Conservation (phyloP, 2,888 invertebrate genomes). For the Synergus umbraculus region DNA sequence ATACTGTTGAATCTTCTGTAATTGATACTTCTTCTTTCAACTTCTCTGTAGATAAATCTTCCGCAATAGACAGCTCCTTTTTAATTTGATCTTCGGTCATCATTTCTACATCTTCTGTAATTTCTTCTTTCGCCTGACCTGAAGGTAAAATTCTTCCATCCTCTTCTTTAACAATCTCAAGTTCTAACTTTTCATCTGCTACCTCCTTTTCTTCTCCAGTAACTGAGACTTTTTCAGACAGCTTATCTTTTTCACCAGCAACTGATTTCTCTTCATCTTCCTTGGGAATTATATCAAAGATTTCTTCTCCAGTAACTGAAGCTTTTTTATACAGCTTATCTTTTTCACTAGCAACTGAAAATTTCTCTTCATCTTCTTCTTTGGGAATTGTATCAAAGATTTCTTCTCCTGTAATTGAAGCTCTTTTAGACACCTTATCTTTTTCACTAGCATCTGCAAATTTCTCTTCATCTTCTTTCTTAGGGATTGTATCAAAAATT, state of each 20-base stretch:
- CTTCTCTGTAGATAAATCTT: background rate
- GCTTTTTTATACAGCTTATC: background rate
- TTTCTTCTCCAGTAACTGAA: background rate
- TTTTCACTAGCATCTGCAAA: background rate
- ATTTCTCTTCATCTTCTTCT: background rate
- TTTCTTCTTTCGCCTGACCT: background rate
- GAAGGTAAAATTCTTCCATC: background rate
- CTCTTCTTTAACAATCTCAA: background rate
- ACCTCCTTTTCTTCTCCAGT: background rate
- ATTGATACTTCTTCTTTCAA: conserved; percentile 11
- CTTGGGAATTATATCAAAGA: background rate
- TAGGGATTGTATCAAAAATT: background rate
- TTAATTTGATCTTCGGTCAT: background rate
- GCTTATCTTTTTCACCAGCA: too few species aligned
- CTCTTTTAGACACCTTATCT: background rate
- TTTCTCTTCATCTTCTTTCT: background rate
- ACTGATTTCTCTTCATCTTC: background rate
- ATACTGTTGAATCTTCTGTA: background rate
- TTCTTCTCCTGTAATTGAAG: background rate
- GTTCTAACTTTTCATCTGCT: background rate
- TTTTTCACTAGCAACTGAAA: background rate
- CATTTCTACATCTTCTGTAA: conserved; percentile 7
- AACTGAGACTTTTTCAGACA: background rate
- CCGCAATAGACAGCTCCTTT: conserved; percentile 1
- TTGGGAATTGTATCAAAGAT: background rate